phyloP scores from a whole-genome alignment of 2,888 invertebrate species.

The Candidula unifasciata region DNA sequence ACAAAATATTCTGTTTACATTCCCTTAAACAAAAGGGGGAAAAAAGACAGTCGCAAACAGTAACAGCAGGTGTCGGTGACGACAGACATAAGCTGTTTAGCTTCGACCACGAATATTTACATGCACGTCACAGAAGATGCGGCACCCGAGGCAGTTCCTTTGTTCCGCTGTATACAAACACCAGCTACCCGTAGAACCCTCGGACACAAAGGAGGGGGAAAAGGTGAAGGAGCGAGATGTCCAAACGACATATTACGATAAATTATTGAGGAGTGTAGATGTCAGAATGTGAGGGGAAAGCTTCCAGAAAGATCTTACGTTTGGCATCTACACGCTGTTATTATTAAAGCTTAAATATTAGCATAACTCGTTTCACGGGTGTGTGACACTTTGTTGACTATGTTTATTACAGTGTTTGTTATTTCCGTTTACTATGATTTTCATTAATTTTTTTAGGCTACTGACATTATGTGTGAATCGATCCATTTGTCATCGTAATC shows the following conservation, averaged over 20 bases:
- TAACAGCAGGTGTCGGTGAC: not conserved
- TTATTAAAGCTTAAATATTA: not conserved
- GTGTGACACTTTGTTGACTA: no score
- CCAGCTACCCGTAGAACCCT: not conserved
- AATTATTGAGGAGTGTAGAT: not conserved
- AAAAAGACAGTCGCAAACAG: no score
- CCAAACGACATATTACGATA: not conserved
- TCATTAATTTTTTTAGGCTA: no score
- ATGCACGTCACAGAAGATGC: not conserved
- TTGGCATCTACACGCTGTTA: not conserved
- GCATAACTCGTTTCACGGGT: not conserved
- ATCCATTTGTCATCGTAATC: no score
- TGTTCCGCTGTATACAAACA: constrained; percentile 24
- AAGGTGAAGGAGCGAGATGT: constrained; percentile 19
- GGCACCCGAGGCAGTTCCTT: not conserved
- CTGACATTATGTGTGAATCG: no score
- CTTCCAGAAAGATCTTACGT: not conserved
- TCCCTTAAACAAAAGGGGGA: no score
- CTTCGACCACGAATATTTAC: not conserved
- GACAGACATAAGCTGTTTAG: constrained; percentile 14
- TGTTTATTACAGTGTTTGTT: no score
- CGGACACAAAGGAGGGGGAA: not conserved
- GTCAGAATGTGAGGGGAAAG: not conserved
- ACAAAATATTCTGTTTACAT: no score
- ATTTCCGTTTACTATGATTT: no score